Percentiles rank a stretch among this genome's conserved stretches.
These are phyloP conservation scores for Melanargia galathea DNA, from an alignment of 2,888 invertebrate genomes.

Conservation along the genomic window DNA sequence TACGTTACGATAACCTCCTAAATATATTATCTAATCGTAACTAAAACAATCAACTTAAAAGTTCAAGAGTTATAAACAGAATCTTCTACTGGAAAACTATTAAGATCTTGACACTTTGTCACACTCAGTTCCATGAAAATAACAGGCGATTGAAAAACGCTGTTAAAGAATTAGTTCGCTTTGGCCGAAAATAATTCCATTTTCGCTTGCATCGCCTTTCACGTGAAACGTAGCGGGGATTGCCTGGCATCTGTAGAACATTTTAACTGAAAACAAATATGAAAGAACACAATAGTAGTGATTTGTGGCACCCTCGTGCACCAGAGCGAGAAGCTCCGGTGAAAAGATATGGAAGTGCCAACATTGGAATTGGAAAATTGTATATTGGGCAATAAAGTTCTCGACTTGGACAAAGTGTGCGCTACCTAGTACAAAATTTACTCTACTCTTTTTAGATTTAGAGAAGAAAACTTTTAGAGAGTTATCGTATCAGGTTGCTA, in stretches of 20 bases:
- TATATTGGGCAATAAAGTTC: conserved; percentile 58
- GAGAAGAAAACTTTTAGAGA: conserved; percentile 8
- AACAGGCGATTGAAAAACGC: conserved; percentile 15
- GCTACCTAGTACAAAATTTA: conserved; percentile 25
- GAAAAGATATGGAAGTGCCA: conserved; percentile 53
- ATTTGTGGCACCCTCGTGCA: conserved; percentile 49
- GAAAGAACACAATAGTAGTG: conserved; percentile 51
- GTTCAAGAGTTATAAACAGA: not conserved
- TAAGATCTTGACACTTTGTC: not conserved
- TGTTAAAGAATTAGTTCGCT: conserved; percentile 18
- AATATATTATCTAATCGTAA: no score
- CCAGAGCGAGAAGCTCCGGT: conserved; percentile 35
- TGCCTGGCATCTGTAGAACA: conserved; percentile 32
- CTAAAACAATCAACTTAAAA: conserved; percentile 5
- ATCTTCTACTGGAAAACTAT: not conserved
- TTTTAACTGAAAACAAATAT: conserved; percentile 48
- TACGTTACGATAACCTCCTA: no score
- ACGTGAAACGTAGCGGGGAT: conserved; percentile 30
- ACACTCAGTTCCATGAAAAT: not conserved
- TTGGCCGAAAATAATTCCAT: conserved; percentile 30
- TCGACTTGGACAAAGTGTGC: conserved; percentile 52
- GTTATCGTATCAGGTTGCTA: not conserved
- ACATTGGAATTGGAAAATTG: conserved; percentile 60
- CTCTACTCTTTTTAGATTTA: conserved; percentile 18
- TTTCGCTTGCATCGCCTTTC: conserved; percentile 34